Base-by-base conservation (phyloP, 30 jellyfish, hydroid and myxozoan species). In the Nemopilema nomurai region DNA sequence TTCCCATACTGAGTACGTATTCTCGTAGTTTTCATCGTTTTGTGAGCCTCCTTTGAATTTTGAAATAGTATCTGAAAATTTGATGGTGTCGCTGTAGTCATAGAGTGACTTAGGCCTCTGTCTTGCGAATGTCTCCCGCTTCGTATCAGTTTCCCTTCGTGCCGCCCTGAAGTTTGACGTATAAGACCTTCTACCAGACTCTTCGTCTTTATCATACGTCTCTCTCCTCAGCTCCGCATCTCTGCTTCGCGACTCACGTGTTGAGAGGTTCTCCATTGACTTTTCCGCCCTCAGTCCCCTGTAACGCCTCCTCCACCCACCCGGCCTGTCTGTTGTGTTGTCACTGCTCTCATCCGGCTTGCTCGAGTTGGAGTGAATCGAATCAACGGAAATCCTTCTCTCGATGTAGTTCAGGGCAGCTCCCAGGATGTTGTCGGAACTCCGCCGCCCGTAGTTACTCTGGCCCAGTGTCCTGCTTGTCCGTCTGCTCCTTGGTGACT, bases 81-180 rank as follows among this genome's bases (percentile, higher is more conserved):
- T 77, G 21, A 69, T 62, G 1, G 75, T 30, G 16, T 62, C 50
- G 26, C 71, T 73, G 21, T 31, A 75, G 28, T 74, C 85, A 28
- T 84, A 74, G 4, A 84, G 93, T 20, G 93, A 84, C 32, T 84
- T 84, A 9, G 93, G 93, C 80, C 93, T 75, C 0, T 82, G 69
- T 49, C 41, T 84, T 13, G 87, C 76, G 49, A 23, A 62, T 1
- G 87, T 33, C 19, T 66, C 83, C 62, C 93, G n/a, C 52, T 80
- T 73, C 6, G 57, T 3, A 41, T 4, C 67, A 25, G 67, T 4
- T 26, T 28, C 67, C 22, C 66, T 25, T 0, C 82, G 16, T 16
- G 82, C 62, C 49, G 83, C 0, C 51, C 66, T 67, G 1, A 75
- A 16, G 29, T 33, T 25, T 62, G 78, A 30, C 33, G 57, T 78